phyloP scores from a whole-genome alignment of 1,140 invertebrate species.

The Bombus superbus region DNA sequence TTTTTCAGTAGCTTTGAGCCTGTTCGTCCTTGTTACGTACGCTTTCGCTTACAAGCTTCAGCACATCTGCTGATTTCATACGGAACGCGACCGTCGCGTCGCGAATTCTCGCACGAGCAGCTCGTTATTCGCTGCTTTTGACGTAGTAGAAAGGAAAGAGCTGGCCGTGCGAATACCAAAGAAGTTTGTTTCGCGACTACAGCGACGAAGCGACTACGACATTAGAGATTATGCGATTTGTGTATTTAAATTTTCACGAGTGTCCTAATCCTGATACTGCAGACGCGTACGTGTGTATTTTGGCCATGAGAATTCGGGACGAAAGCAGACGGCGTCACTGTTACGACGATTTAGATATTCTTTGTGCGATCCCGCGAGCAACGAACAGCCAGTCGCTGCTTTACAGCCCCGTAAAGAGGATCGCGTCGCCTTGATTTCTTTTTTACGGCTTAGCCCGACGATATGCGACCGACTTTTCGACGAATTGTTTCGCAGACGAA shows the following conservation, averaged over 20 bases:
- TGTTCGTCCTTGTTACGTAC: background rate
- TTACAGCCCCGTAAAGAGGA: slow-evolving; percentile 20
- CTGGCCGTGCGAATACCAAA: too few relatives aligned
- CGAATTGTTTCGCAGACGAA: background rate
- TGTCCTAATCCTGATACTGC: too few relatives aligned
- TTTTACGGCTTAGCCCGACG: background rate
- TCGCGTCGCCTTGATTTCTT: background rate
- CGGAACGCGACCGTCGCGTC: background rate
- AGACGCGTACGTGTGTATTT: background rate
- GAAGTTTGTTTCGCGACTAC: too few relatives aligned
- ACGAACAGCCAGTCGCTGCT: background rate
- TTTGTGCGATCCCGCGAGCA: slow-evolving; percentile 3
- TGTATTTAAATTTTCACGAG: too few relatives aligned
- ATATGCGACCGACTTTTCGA: background rate
- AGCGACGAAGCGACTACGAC: too few relatives aligned
- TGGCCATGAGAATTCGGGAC: background rate
- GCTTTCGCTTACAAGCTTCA: background rate
- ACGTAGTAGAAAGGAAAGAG: too few relatives aligned
- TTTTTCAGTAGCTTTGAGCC: too few relatives aligned
- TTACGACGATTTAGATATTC: slow-evolving; percentile 49
- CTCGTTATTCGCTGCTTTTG: too few relatives aligned
- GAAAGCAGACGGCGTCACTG: slow-evolving; percentile 13
- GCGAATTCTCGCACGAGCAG: too few relatives aligned
- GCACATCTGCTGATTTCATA: background rate
- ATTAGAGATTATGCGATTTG: too few relatives aligned